phyloP scores from a whole-genome alignment of 1,140 invertebrate genomes.

The Bombyx mandarina region DNA sequence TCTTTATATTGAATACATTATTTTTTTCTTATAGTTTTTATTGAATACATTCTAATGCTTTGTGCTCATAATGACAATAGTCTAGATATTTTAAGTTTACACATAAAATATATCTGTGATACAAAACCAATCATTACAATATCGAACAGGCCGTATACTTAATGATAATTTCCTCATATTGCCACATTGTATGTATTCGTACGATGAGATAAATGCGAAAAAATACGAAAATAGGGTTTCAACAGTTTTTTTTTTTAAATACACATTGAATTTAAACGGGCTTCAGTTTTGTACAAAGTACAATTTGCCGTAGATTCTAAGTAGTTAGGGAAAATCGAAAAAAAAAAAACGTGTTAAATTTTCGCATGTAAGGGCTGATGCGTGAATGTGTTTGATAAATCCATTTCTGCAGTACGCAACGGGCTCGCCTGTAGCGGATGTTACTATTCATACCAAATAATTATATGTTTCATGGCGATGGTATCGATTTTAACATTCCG shows the following conservation, averaged over 20 bases:
- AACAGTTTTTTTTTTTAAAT: constrained; percentile 35
- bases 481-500: constrained; percentile 70
- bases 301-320: constrained; percentile 66
- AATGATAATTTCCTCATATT: constrained; percentile 34
- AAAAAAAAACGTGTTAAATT: constrained; percentile 17
- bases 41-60: constrained; percentile 36
- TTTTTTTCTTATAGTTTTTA: constrained; percentile 12
- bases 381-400: constrained; percentile 50
- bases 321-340: constrained; percentile 59
- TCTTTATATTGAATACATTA: constrained; percentile 22
- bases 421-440: constrained; percentile 50
- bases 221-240: constrained; percentile 28
- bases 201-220: constrained; percentile 18
- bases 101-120: constrained; percentile 64
- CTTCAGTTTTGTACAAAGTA: constrained; percentile 68
- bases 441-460: constrained; percentile 70
- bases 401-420: constrained; percentile 45
- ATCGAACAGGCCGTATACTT: constrained; percentile 35
- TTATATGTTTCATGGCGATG: constrained; percentile 67
- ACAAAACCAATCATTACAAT: constrained; percentile 36
- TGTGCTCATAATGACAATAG: constrained; percentile 45
- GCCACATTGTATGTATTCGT: constrained; percentile 36
- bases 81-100: constrained; percentile 50
- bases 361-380: constrained; percentile 55
- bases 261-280: constrained; percentile 45